phyloP scores from a whole-genome alignment of 2,113 vertebrate species.

The Malurus alboscapulatus region DNA sequence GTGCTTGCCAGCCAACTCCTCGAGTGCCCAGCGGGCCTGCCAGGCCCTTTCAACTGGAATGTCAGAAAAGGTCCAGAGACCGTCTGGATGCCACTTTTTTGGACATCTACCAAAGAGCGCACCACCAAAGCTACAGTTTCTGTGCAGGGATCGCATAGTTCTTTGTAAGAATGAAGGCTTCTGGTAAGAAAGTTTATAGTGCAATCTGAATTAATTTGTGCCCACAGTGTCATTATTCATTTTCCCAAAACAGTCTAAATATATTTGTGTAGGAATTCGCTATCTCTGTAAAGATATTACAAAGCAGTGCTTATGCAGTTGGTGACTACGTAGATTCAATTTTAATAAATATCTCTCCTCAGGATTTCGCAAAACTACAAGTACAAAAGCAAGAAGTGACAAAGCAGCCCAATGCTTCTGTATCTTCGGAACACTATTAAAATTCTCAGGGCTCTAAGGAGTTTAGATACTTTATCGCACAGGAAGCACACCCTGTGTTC shows the following conservation, averaged over 20 bases:
- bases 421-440: background rate
- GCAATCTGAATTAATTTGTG: conserved; percentile 53
- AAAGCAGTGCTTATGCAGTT: background rate
- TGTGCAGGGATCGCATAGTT: background rate
- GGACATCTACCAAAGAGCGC: background rate
- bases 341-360: background rate
- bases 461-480: background rate
- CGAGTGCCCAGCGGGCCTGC: background rate
- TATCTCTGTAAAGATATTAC: background rate
- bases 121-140: background rate
- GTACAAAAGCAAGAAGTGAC: background rate
- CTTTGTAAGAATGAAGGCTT: conserved; percentile 51
- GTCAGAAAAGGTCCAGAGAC: conserved; percentile 16
- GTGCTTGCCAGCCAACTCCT: conserved; percentile 35
- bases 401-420: background rate
- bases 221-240: conserved; percentile 49
- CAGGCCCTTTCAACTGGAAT: conserved; percentile 47
- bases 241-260: conserved; percentile 10
- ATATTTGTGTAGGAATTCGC: background rate
- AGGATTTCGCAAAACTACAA: background rate
- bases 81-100: background rate
- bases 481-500: background rate
- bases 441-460: background rate
- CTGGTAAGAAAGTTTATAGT: conserved; percentile 38
- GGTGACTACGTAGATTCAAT: background rate